phyloP scores from a whole-genome alignment of 1,140 invertebrate genomes.

The Phymorhynchus buccinoides region DNA sequence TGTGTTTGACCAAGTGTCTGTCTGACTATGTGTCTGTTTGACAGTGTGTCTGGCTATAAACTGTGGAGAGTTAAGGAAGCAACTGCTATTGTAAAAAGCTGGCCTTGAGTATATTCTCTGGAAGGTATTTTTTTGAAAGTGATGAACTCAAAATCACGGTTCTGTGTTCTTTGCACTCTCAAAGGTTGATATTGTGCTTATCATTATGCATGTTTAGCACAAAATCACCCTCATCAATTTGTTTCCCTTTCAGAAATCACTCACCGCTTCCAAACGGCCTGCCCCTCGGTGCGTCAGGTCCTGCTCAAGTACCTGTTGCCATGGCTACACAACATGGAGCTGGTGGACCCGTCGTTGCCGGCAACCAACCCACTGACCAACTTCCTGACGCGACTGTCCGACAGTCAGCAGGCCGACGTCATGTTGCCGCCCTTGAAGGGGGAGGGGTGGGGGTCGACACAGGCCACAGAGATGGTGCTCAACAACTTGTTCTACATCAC shows the following conservation, averaged over 20 bases:
- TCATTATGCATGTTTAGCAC: no score
- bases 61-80: no score
- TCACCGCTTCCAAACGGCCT: conserved; percentile 94
- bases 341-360: conserved; percentile 95
- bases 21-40: no score
- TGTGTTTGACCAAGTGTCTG: no score
- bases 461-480: conserved; percentile 99
- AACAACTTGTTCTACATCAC: conserved; percentile 99
- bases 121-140: no score
- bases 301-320: conserved; percentile 93
- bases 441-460: conserved; percentile 95
- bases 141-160: no score
- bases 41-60: no score
- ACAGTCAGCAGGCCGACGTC: conserved; percentile 61
- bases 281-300: conserved; percentile 89
- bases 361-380: conserved; percentile 77
- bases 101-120: no score
- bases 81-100: no score
- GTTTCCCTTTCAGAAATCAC: conserved; percentile 86
- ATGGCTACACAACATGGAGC: conserved; percentile 98
- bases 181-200: no score
- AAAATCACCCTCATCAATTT: neutral
- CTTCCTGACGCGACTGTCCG: conserved; percentile 65
- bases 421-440: conserved; percentile 76
- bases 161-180: no score